Evolutionary conservation across 2,797 vertebrate genomes (phyloP).

Genomic region (Rhodeus uyekii): DNA sequence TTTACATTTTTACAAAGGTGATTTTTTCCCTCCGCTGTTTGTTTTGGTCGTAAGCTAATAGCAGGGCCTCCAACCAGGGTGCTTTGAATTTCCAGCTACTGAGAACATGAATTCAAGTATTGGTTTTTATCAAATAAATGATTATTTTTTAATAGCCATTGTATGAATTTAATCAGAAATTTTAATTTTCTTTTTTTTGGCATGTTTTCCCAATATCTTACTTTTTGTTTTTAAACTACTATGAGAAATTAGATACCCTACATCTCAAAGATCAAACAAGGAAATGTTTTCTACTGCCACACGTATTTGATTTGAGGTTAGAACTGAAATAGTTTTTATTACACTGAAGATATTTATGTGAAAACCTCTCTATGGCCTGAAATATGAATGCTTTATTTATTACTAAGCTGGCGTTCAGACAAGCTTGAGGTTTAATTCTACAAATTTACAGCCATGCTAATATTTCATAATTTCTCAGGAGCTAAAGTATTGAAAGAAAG

Average conservation of each 20-base stretch:
- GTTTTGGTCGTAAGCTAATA: conserved; percentile 60
- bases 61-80: conserved; percentile 57
- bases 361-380: conserved; percentile 23
- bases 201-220: conserved; percentile 14
- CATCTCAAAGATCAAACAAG: conserved; percentile 48
- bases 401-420: conserved; percentile 28
- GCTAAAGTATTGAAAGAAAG: conserved; percentile 4
- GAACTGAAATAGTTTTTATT: conserved; percentile 30
- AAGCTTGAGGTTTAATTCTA: conserved; percentile 24
- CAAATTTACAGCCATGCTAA: conserved; percentile 35
- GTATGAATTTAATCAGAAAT: conserved; percentile 34
- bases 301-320: conserved; percentile 26
- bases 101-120: conserved; percentile 69
- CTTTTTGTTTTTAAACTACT: background rate
- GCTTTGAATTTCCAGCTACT: conserved; percentile 72
- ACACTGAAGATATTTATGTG: conserved; percentile 34
- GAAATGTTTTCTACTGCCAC: conserved; percentile 27
- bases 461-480: conserved; percentile 27
- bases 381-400: conserved; percentile 36
- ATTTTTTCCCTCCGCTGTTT: conserved; percentile 63
- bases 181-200: conserved; percentile 31
- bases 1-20: conserved; percentile 64
- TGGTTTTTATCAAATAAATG: conserved; percentile 59
- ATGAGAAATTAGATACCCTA: conserved; percentile 18
- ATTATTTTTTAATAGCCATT: conserved; percentile 37